These are phyloP conservation scores for Ciona savignyi DNA, from an alignment of 23 tunicate genomes.

Conservation along the genomic window DNA sequence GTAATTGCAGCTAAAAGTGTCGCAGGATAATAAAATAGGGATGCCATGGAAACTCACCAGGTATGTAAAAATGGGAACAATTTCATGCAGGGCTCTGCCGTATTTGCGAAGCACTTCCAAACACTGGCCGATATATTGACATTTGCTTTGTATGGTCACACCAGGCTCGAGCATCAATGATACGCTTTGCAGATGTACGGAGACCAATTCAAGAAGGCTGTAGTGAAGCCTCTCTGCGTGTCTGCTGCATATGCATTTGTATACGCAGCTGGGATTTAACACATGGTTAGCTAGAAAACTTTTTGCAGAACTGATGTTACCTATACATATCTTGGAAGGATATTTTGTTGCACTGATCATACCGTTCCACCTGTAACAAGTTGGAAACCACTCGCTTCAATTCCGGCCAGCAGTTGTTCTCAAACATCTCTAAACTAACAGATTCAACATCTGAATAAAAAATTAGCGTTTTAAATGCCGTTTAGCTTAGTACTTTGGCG, in stretches of 20 bases:
- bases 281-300: too few species aligned
- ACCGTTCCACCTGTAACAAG: neutral
- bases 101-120: neutral
- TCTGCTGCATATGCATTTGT: too few species aligned
- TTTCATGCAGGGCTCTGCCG: neutral
- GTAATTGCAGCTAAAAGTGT: too few species aligned
- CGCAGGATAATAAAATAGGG: too few species aligned
- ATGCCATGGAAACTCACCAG: neutral
- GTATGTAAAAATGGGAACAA: neutral
- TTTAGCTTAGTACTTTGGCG: too few species aligned
- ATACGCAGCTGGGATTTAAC: too few species aligned
- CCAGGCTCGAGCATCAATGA: neutral
- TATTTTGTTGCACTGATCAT: neutral
- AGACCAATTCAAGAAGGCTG: neutral
- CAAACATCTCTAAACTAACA: neutral
- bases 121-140: neutral
- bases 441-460: neutral
- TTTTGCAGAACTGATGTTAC: too few species aligned
- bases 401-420: neutral
- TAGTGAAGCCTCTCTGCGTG: neutral
- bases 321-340: neutral
- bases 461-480: too few species aligned
- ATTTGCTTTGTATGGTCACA: neutral
- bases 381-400: neutral
- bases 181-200: neutral